Conservation (phyloP, 2,888 invertebrate genomes). For the Autographa gamma region DNA sequence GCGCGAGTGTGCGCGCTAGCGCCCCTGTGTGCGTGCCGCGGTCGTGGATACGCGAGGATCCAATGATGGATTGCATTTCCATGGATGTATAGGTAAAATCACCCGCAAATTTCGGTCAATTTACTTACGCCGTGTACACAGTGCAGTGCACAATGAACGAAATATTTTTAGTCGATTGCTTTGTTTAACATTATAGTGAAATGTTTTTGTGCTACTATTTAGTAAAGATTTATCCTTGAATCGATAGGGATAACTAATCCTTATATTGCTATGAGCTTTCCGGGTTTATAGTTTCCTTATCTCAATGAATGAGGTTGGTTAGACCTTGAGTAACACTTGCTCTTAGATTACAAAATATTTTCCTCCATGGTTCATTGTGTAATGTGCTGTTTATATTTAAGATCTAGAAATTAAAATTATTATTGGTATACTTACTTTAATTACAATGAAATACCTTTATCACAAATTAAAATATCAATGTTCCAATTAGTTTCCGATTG, state of each 20-base stretch:
- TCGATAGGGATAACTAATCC: conserved; percentile 73
- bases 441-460: neutral
- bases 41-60: conserved; percentile 81
- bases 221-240: conserved; percentile 72
- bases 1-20: conserved; percentile 81
- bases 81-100: conserved; percentile 87
- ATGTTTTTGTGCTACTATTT: conserved; percentile 70
- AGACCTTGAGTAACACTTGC: conserved; percentile 73
- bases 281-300: conserved; percentile 70
- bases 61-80: conserved; percentile 88
- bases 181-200: conserved; percentile 70
- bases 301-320: conserved; percentile 68
- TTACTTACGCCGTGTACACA: conserved; percentile 67
- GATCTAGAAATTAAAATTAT: conserved; percentile 28
- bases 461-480: conserved; percentile 21
- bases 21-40: conserved; percentile 78
- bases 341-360: conserved; percentile 73
- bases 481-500: conserved; percentile 66
- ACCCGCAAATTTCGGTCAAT: conserved; percentile 72
- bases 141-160: conserved; percentile 62
- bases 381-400: conserved; percentile 51
- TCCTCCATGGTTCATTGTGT: conserved; percentile 71
- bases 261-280: conserved; percentile 64
- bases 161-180: conserved; percentile 65
- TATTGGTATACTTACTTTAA: conserved; percentile 4